Evolutionary conservation across 37 sponge, comb jelly and placozoan genomes (phyloP).

Genomic region (Cladorhizidae sp.): DNA sequence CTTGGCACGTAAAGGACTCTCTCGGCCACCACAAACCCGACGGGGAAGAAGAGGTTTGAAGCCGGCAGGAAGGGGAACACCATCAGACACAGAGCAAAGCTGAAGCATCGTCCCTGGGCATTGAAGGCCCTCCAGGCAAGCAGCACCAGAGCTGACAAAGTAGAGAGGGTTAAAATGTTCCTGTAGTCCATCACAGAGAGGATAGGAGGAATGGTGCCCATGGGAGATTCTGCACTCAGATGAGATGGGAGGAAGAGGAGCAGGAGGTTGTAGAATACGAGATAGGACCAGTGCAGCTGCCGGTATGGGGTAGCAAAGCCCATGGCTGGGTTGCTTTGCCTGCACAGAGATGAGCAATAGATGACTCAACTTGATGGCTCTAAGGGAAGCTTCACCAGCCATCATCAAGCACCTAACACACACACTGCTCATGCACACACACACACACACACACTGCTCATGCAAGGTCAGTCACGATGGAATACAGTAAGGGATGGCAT

Average conservation of each 20-base stretch:
- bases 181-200: conserved; percentile 63
- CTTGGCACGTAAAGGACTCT: conserved; percentile 92
- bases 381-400: too few species aligned
- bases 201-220: conserved; percentile 89
- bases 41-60: conserved; percentile 95
- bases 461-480: too few species aligned
- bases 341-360: conserved; percentile 3
- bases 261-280: conserved; percentile 76
- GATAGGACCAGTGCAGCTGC: conserved; percentile 83
- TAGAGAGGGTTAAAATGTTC: conserved; percentile 60
- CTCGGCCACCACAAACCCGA: conserved; percentile 97
- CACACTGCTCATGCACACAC: too few species aligned
- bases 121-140: neutral
- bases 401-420: too few species aligned
- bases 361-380: too few species aligned
- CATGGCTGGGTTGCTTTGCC: conserved; percentile 90
- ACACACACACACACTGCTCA: too few species aligned
- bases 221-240: conserved; percentile 89
- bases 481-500: too few species aligned
- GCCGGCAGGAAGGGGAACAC: conserved; percentile 95
- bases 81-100: conserved; percentile 69
- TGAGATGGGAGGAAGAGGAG: conserved; percentile 70
- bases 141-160: conserved; percentile 9
- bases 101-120: conserved; percentile 1
- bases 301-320: conserved; percentile 63